Conservation (phyloP, 1,140 invertebrate genomes). For the Dendroctonus valens region DNA sequence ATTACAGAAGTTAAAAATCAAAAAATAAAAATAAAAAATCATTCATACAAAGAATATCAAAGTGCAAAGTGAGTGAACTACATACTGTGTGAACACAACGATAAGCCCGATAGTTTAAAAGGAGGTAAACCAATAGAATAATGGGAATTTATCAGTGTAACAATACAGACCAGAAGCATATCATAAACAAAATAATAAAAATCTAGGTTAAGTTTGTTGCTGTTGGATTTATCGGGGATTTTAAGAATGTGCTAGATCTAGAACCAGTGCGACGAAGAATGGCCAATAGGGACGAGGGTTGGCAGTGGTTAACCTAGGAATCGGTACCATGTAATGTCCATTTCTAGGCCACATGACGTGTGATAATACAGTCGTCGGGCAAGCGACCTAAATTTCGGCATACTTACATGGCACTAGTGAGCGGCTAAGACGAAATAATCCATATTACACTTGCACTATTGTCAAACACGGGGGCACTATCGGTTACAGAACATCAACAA, state of each 20-base stretch:
- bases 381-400: conserved; percentile 29
- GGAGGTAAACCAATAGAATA: no score
- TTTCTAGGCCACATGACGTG: not conserved
- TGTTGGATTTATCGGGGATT: not conserved
- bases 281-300: not conserved
- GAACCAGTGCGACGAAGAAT: not conserved
- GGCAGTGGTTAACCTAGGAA: not conserved
- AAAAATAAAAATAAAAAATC: no score
- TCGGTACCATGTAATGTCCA: not conserved
- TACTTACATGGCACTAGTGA: conserved; percentile 20
- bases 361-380: not conserved
- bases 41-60: no score
- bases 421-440: conserved; percentile 7
- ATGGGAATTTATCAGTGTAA: no score
- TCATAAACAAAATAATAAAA: not conserved
- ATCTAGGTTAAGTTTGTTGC: conserved; percentile 3
- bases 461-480: conserved; percentile 13
- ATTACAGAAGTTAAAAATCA: no score
- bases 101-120: no score
- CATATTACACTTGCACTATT: conserved; percentile 15
- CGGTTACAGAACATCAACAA: conserved; percentile 23
- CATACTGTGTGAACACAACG: no score
- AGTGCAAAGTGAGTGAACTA: no score
- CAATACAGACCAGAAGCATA: no score
- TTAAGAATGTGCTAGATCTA: not conserved